A percentile compares a stretch with the other conserved stretches of the same genome.
Evolutionary conservation across 2,888 invertebrate species (phyloP).

Genomic region (Macrophya alboannulata): DNA sequence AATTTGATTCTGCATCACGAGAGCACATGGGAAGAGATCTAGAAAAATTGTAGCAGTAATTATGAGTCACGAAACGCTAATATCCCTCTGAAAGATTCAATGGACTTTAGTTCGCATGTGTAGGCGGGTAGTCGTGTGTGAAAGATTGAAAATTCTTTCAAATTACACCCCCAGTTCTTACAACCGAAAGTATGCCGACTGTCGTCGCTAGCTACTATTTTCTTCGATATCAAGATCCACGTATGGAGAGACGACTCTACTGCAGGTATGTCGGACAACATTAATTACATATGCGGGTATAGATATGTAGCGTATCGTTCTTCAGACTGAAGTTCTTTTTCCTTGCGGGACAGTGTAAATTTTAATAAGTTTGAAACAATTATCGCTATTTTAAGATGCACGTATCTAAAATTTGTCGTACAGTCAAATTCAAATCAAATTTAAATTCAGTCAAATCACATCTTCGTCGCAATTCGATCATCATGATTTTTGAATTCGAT

Average conservation of each 20-base stretch:
- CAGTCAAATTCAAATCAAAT: too few species aligned
- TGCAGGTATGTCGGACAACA: neutral
- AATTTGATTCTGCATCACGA: neutral
- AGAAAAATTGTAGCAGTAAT: neutral
- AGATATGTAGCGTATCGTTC: neutral
- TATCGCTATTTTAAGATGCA: too few species aligned
- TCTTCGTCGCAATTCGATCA: too few species aligned
- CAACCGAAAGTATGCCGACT: neutral
- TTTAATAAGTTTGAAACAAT: too few species aligned
- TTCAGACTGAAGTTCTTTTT: neutral
- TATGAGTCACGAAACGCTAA: neutral
- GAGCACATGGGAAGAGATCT: neutral
- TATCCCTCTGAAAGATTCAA: conserved; percentile 28
- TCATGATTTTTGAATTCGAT: too few species aligned
- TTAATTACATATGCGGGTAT: neutral
- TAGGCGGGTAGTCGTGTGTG: neutral
- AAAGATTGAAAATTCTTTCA: conserved; percentile 22
- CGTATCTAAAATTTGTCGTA: too few species aligned
- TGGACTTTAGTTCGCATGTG: neutral
- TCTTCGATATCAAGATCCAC: neutral
- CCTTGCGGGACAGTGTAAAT: too few species aligned
- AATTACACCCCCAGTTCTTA: conserved; percentile 24
- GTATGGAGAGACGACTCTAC: neutral
- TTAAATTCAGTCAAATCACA: too few species aligned
- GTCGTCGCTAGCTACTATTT: neutral